These are phyloP conservation scores for Elachura formosa DNA, from an alignment of 2,113 vertebrate species.

Conservation along the genomic window DNA sequence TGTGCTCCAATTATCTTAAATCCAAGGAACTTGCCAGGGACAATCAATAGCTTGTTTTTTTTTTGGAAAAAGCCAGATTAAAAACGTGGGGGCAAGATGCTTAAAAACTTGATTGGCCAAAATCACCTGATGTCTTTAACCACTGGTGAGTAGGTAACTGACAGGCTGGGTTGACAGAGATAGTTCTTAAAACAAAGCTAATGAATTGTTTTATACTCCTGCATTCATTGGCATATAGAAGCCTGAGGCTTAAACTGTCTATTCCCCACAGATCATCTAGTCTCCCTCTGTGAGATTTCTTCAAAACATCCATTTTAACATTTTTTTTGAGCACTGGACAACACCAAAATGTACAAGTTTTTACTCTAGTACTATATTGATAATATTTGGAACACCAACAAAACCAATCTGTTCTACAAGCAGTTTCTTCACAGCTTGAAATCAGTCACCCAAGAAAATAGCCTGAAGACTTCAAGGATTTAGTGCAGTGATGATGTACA, in stretches of 20 bases:
- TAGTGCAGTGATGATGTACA: rapidly evolving
- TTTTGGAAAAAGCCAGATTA: neutral
- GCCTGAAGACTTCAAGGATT: neutral
- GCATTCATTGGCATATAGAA: neutral
- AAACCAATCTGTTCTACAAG: neutral
- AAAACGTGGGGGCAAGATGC: neutral
- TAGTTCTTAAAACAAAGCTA: constrained; percentile 2
- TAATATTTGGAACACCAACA: neutral
- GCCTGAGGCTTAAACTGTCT: neutral
- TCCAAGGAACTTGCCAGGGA: neutral
- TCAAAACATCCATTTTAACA: neutral
- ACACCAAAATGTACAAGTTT: neutral
- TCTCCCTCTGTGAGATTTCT: neutral
- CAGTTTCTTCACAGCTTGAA: neutral
- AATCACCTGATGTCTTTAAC: neutral
- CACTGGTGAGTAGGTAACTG: neutral
- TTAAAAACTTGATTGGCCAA: neutral
- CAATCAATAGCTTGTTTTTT: neutral
- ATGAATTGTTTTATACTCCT: neutral
- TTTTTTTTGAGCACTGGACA: neutral
- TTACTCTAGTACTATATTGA: neutral
- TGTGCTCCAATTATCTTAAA: neutral
- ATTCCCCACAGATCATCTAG: neutral
- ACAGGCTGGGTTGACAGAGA: neutral
- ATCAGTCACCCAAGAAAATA: neutral